Evolutionary conservation across 2,797 vertebrate species (phyloP).

Genomic region (Xerus rutilus): DNA sequence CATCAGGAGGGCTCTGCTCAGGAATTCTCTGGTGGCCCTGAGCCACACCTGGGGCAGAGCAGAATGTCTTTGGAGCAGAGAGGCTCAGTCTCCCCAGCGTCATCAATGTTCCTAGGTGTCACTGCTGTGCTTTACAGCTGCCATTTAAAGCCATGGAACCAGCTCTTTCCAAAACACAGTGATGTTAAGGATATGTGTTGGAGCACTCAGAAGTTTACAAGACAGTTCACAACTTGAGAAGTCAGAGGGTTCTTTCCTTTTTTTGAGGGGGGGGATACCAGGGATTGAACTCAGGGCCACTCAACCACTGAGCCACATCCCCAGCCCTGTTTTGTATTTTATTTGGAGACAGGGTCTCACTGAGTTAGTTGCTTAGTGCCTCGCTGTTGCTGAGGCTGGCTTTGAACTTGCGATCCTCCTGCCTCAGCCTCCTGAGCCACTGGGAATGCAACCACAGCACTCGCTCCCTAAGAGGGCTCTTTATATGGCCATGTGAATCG

Average conservation of each 20-base stretch:
- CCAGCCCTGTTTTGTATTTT: too few relatives aligned
- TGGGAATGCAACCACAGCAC: too few relatives aligned
- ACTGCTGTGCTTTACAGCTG: neutral
- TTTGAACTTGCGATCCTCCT: too few relatives aligned
- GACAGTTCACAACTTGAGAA: neutral
- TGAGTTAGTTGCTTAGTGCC: too few relatives aligned
- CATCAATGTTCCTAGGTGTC: fast-evolving
- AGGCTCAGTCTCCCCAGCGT: fast-evolving
- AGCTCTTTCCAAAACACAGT: neutral
- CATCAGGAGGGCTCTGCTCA: neutral
- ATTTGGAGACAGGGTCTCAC: too few relatives aligned
- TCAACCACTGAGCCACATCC: too few relatives aligned
- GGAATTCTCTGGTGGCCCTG: too few relatives aligned
- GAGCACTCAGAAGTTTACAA: too few relatives aligned
- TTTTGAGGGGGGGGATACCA: too few relatives aligned
- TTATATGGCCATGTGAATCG: neutral
- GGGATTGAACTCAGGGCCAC: too few relatives aligned
- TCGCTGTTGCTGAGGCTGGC: too few relatives aligned
- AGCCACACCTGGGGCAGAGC: neutral
- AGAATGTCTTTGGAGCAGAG: neutral
- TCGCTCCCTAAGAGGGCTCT: neutral
- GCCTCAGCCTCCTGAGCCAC: too few relatives aligned
- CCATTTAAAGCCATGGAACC: neutral
- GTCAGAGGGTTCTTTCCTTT: neutral
- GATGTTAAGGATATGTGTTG: neutral